Base-by-base conservation (phyloP, 2,888 invertebrate genomes). In the Dascillus cervinus region DNA sequence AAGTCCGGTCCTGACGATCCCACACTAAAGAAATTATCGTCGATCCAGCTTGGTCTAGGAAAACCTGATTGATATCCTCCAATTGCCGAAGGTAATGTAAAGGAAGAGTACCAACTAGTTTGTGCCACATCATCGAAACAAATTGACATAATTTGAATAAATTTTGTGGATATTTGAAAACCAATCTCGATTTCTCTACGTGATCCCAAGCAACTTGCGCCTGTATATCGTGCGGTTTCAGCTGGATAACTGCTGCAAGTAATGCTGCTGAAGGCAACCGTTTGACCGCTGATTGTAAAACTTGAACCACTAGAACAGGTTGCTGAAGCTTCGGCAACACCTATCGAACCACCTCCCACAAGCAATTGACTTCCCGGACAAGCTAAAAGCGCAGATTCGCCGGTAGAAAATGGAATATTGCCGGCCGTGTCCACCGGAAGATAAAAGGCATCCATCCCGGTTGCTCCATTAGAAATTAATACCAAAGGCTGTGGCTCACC, bases 401-500 rank as follows among this genome's bases (percentile, higher is more conserved):
- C 41, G 9, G 26, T 27, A 8, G 32, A 14, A 24, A 52, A 39
- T 1, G 27, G 27, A 13, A 52, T 34, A 4, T 41, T 33, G 8
- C 44, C 48, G 8, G 29, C n/a, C 4, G 15, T 25, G 26, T 46
- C 42, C n/a, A 24, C 32, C 1, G 53, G 52, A 20, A 43, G 34
- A 11, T 34, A 32, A 29, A 50, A 51, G 3, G 42, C 43, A 5
- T 51, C 39, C n/a, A 40, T 26, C n/a, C 31, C 34, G 2, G 20
- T 27, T 3, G 22, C 39, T 5, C 27, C 29, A 1, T 64, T 58
- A 0, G 66, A 62, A 23, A 56, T 61, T 2, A 79, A 50, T 44
- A 74, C 69, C 3, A 80, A 63, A 1, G 79, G 77, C 50, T 79
- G 78, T 0, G 73, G 75, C 34, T 69, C 68, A 1, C 65, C 66